Percentiles rank a stretch among this genome's conserved stretches.
phyloP scores from a whole-genome alignment of 2,797 vertebrate genomes.

The Triplophysa yarkandensis region DNA sequence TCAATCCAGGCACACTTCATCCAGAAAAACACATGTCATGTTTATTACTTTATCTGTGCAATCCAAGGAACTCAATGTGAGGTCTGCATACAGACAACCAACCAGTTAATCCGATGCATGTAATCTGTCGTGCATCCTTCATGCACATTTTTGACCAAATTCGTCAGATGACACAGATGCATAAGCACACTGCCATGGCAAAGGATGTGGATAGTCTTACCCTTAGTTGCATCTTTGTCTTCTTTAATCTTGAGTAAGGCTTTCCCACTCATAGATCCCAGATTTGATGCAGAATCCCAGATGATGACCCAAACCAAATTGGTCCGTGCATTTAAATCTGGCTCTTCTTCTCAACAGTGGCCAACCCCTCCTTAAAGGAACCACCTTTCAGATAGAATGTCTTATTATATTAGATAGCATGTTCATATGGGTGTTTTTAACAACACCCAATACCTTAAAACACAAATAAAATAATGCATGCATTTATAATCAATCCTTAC shows the following conservation, averaged over 20 bases:
- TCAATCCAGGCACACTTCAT: slow-evolving; percentile 45
- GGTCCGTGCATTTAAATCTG: slow-evolving; percentile 49
- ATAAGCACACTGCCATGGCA: neutral
- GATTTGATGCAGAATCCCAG: slow-evolving; percentile 74
- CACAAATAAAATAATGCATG: neutral
- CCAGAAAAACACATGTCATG: too few relatives aligned
- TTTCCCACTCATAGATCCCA: slow-evolving; percentile 95
- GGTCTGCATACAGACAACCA: too few relatives aligned
- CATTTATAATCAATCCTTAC: slow-evolving; percentile 15
- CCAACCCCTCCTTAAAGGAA: slow-evolving; percentile 48
- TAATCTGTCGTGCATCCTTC: slow-evolving; percentile 4
- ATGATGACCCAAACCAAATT: slow-evolving; percentile 46
- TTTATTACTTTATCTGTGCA: too few relatives aligned
- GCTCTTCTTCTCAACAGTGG: slow-evolving; percentile 51
- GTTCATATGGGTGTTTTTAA: neutral
- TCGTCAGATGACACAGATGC: neutral
- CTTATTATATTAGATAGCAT: neutral
- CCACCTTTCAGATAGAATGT: neutral
- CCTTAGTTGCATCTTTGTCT: slow-evolving; percentile 90
- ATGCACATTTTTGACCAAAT: neutral
- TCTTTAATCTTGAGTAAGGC: slow-evolving; percentile 83
- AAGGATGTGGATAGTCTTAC: slow-evolving; percentile 67
- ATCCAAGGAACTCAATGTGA: too few relatives aligned
- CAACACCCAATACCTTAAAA: neutral
- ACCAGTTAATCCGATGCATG: too few relatives aligned